Evolutionary conservation across 2,113 vertebrate species (phyloP), one percentile per base, ranked within the genome.

Genomic region (Myotis yumanensis): DNA sequence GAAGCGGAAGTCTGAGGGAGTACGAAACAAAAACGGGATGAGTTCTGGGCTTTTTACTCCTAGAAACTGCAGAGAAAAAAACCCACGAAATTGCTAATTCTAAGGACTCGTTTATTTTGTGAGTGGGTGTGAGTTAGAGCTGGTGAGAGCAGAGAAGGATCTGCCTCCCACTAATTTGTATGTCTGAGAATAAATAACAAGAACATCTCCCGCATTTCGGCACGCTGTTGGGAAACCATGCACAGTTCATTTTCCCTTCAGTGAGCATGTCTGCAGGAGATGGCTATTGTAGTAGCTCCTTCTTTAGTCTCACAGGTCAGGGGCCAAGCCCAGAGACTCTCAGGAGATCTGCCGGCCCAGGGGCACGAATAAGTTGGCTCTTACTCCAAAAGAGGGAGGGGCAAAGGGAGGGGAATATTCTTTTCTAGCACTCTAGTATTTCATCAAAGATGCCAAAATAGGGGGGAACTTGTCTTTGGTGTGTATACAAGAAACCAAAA

Each of bases 101-200:
- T 20, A 43, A 94, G 80, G 71, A 64, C 59, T 83, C 22, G 0
- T 91, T 89, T 94, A 64, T 80, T 96, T 43, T 37, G 68, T 89
- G 62, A 92, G 85, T 37, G 66, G 85, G 85, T 75, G 66, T 82
- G 82, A 64, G 64, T 43, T 35, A 54, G 94, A 62, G 51, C 71
- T 73, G 69, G 86, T 18, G 51, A 32, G 71, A 95, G 68, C 54
- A 51, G 79, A 87, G 88, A 64, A 77, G n/a, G 73, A 48, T 79
- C 69, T 88, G 62, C 22, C 92, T 75, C 95, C 81, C 83, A n/a
- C 62, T 66, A 86, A 96, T 52, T 80, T 28, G 64, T 40, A 1
- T 73, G 82, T 82, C 64, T 93, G 51, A 92, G 85, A 94, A 96
- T 66, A 96, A 93, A 85, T 51, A 86, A 89, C 28, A 48, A 79